These are phyloP conservation scores for Drosophila saltans DNA, from an alignment of 1,140 invertebrate species.

Conservation along the genomic window DNA sequence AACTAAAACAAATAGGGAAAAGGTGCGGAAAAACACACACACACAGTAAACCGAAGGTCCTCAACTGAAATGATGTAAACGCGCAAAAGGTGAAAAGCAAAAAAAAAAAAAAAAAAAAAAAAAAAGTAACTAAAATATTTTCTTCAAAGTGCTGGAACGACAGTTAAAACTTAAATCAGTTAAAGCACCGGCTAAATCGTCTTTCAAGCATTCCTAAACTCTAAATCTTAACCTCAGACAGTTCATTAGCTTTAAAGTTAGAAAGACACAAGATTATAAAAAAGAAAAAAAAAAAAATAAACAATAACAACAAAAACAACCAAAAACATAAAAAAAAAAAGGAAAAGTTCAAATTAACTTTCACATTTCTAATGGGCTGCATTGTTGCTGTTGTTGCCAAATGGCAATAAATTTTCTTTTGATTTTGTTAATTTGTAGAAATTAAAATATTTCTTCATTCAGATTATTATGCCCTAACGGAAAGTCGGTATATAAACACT, in stretches of 20 bases:
- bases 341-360: conserved; percentile 70
- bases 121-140: not conserved
- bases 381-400: conserved; percentile 47
- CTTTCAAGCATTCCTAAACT: conserved; percentile 31
- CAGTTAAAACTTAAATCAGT: conserved; percentile 18
- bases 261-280: conserved; percentile 3
- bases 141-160: conserved; percentile 20
- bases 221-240: conserved; percentile 42
- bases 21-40: conserved; percentile 11
- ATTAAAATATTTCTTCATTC: conserved; percentile 51
- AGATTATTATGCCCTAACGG: conserved; percentile 26
- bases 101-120: not conserved
- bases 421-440: conserved; percentile 69
- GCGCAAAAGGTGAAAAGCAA: conserved; percentile 1
- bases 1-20: conserved; percentile 16
- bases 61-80: conserved; percentile 49
- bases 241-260: conserved; percentile 59
- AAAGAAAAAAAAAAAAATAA: conserved; percentile 29
- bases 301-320: conserved; percentile 17
- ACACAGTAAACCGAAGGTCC: conserved; percentile 58
- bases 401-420: conserved; percentile 65
- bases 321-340: conserved; percentile 37
- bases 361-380: conserved; percentile 70
- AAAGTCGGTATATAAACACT: not conserved
- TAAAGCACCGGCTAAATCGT: not conserved